A percentile compares a stretch with the other conserved stretches of the same genome.
These are phyloP conservation scores for Mythimna ferrago DNA, from an alignment of 2,888 invertebrate genomes.

Conservation along the genomic window DNA sequence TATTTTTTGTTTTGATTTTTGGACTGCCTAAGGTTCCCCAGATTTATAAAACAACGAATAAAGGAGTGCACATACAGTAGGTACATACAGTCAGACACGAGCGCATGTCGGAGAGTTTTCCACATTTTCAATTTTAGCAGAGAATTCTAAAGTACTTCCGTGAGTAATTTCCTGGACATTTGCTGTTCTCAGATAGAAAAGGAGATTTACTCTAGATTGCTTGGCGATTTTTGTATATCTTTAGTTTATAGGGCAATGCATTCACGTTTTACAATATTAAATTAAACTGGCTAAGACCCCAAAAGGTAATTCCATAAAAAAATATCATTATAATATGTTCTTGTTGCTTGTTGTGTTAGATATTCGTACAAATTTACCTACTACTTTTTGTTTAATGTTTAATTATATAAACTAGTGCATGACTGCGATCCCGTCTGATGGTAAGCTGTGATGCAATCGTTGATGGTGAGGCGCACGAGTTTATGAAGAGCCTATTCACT, in stretches of 20 bases:
- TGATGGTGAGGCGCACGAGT: no score
- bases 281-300: neutral
- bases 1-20: neutral
- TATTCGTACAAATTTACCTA: no score
- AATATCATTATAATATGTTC: no score
- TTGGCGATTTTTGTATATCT: constrained; percentile 32
- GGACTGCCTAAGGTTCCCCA: neutral
- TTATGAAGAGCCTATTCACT: no score
- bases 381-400: no score
- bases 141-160: constrained; percentile 55
- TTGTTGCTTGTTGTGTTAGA: no score
- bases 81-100: constrained; percentile 7
- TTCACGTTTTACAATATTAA: constrained; percentile 14
- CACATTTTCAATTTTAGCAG: constrained; percentile 51
- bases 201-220: constrained; percentile 52
- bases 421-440: no score
- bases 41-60: neutral
- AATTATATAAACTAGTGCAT: no score
- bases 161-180: constrained; percentile 61
- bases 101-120: constrained; percentile 31
- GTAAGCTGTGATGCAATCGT: no score
- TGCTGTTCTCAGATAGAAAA: constrained; percentile 44
- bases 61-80: neutral
- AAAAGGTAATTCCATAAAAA: neutral
- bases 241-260: neutral